A percentile compares a stretch with the other conserved stretches of the same genome.
Evolutionary conservation across 2,888 invertebrate genomes (phyloP).

Genomic region (Drosophila subquinaria): DNA sequence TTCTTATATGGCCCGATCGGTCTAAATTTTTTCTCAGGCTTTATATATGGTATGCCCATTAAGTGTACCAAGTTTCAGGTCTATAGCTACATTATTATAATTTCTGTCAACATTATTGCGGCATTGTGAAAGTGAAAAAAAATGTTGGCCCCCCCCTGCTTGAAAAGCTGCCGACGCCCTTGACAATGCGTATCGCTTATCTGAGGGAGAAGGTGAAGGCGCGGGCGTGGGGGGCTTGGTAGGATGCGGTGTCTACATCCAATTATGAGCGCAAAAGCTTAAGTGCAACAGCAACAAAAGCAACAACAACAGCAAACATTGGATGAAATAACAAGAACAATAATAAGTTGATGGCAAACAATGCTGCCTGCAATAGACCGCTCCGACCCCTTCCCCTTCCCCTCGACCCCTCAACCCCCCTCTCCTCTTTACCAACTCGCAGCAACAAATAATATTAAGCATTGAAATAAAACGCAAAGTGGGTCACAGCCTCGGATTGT

Average conservation of each 20-base stretch:
- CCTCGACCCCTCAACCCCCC: neutral
- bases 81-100: too few relatives aligned
- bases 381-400: neutral
- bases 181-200: slow-evolving; percentile 57
- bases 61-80: too few relatives aligned
- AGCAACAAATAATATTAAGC: slow-evolving; percentile 72
- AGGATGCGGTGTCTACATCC: slow-evolving; percentile 61
- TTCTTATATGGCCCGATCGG: too few relatives aligned
- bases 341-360: slow-evolving; percentile 65
- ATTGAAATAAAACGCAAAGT: slow-evolving; percentile 72
- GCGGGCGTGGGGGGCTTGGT: neutral
- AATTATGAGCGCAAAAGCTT: slow-evolving; percentile 75
- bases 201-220: neutral
- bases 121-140: too few relatives aligned
- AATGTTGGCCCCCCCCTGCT: too few relatives aligned
- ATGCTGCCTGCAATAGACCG: slow-evolving; percentile 44
- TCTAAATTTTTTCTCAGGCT: too few relatives aligned
- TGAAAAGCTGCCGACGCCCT: too few relatives aligned
- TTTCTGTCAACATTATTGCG: too few relatives aligned
- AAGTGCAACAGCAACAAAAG: slow-evolving; percentile 70
- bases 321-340: slow-evolving; percentile 39
- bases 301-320: slow-evolving; percentile 39
- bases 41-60: too few relatives aligned
- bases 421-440: slow-evolving; percentile 18
- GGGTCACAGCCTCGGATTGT: slow-evolving; percentile 75